Percentiles rank a stretch among this genome's conserved stretches.
Evolutionary conservation across 2,797 vertebrate species (phyloP).

Genomic region (Enteromius argenteus): DNA sequence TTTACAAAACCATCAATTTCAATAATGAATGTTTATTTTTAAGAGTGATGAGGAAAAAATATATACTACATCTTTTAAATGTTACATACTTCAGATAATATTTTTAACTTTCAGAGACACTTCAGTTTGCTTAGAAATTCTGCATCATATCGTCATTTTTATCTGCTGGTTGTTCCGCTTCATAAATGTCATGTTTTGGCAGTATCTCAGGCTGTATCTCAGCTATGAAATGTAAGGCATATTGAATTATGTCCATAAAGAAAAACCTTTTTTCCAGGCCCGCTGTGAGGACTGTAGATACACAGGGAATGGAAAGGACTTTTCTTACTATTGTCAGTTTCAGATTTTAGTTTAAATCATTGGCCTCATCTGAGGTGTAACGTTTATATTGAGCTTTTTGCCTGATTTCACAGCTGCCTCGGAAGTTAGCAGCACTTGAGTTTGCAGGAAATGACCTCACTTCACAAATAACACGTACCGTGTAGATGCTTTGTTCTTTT

Average conservation of each 20-base stretch:
- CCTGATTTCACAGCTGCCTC: conserved; percentile 30
- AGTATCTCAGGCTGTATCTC: conserved; percentile 1
- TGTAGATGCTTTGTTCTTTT: background rate
- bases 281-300: conserved; percentile 17
- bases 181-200: conserved; percentile 24
- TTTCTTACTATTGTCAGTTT: conserved; percentile 18
- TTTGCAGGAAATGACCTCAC: conserved; percentile 59
- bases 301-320: background rate
- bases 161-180: conserved; percentile 6
- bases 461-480: conserved; percentile 29
- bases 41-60: background rate
- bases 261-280: background rate
- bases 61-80: background rate
- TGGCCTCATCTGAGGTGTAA: background rate
- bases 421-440: conserved; percentile 17
- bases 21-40: background rate
- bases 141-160: background rate
- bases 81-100: background rate
- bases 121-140: conserved; percentile 15
- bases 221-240: background rate
- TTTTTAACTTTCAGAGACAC: background rate
- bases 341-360: background rate
- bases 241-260: conserved; percentile 22
- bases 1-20: background rate
- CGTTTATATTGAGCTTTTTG: background rate